These are phyloP conservation scores for Syndactyla subalaris DNA, from an alignment of 2,797 vertebrate species.

Conservation along the genomic window DNA sequence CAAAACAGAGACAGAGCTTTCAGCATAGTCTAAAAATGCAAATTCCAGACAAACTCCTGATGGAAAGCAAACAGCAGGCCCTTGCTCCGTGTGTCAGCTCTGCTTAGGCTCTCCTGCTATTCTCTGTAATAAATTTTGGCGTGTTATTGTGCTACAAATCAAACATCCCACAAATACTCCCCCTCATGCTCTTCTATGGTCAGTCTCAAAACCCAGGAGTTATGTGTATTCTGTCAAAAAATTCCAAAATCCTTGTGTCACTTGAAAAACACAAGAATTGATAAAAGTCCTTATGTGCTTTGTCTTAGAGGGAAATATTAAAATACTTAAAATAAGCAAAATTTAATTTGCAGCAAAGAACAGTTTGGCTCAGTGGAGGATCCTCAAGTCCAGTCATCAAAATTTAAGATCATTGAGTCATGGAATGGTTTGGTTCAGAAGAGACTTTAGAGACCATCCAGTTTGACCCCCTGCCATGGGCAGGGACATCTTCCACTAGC, in stretches of 20 bases:
- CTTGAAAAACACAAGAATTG: not conserved
- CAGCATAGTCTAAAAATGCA: not conserved
- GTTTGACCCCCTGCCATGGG: not conserved
- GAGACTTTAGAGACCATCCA: not conserved
- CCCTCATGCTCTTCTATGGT: not conserved
- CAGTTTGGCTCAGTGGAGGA: not conserved
- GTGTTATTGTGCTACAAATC: not conserved
- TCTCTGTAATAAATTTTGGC: not conserved
- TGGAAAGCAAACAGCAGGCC: not conserved
- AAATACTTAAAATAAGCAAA: not conserved
- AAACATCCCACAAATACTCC: not conserved
- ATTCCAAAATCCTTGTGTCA: not conserved
- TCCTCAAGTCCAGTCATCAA: not conserved
- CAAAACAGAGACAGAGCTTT: not conserved
- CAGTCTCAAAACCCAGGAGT: not conserved
- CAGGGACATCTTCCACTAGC: not conserved
- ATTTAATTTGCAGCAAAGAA: not conserved
- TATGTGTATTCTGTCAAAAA: not conserved
- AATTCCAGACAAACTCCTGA: slow-evolving; percentile 22
- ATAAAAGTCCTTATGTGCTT: not conserved
- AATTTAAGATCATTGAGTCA: not conserved
- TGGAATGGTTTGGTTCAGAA: not conserved
- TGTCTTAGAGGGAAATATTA: not conserved
- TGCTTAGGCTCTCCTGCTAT: not conserved
- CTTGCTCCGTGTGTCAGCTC: not conserved